Base-by-base conservation (phyloP, 2,888 invertebrate species). In the Diarsia mendica region DNA sequence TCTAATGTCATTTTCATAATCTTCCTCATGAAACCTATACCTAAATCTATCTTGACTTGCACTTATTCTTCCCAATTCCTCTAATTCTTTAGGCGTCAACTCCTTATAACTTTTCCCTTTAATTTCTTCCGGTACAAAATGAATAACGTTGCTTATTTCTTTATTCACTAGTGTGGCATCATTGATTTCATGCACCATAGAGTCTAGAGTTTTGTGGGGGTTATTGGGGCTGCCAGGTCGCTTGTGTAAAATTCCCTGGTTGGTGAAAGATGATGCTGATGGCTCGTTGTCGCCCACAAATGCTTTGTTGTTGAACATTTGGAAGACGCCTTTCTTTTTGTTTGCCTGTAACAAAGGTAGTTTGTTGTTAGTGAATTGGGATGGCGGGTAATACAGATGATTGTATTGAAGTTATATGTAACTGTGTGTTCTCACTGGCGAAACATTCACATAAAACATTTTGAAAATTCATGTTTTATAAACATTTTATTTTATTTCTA, bases 51-150 rank as follows among this genome's bases (percentile, higher is more conserved):
- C 95, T 85, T 95, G 90, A 63, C 82, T 93, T 0, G 94, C 93
- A 73, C 93, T 95, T 0, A 96, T 89, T 74, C 93, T 90, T 0
- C 93, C 95, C 39, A 94, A 88, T 13, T 94, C 91, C n/a, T 94
- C 89, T 18, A 96, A 84, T 77, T 96, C 94, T 0, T 83, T 86
- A 0, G 89, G 92, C 0, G 92, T 89, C 0, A 96, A 85, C 74
- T 96, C 95, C 44, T 92, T 95, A 23, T 94, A 93, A 71, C 90
- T 91, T 60, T 91, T 95, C 1, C 94, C 94, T 86, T 94, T 94
- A 0, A 94, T 78, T 8, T 88, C 87, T 82, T 93, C 93, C 0
- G 93, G 93, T 5, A 90, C 55, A 3, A 90, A 78, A n/a, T 85
- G 82, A 5, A 88, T 70, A 5, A 85, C 65, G 18, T 83, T 79